Percentiles rank a stretch among this genome's conserved stretches.
phyloP scores from a whole-genome alignment of 2,888 invertebrate genomes.

The Psylliodes chrysocephalus region DNA sequence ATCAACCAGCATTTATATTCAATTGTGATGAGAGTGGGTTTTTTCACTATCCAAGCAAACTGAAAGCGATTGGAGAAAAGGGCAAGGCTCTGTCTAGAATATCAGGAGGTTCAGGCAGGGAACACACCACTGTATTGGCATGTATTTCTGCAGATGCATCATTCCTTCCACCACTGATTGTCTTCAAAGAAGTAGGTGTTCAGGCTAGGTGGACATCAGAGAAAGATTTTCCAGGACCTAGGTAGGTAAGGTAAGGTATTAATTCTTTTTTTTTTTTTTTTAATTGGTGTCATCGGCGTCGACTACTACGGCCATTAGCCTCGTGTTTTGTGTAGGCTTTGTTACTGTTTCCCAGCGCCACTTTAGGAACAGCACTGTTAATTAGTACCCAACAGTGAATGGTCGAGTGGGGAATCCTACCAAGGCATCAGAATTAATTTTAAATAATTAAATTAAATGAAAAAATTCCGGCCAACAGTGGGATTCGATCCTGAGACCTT shows the following conservation, averaged over 20 bases:
- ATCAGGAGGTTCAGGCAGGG: slow-evolving; percentile 48
- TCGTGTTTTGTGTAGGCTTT: too few relatives aligned
- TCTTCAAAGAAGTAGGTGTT: slow-evolving; percentile 49
- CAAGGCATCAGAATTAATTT: too few relatives aligned
- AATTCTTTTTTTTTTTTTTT: too few relatives aligned
- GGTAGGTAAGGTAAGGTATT: neutral
- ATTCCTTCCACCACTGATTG: slow-evolving; percentile 47
- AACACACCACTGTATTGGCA: slow-evolving; percentile 48
- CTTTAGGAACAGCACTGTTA: too few relatives aligned
- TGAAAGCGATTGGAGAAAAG: slow-evolving; percentile 46
- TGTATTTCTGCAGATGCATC: slow-evolving; percentile 46
- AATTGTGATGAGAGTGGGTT: slow-evolving; percentile 50
- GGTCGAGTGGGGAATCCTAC: too few relatives aligned
- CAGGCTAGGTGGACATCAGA: slow-evolving; percentile 45
- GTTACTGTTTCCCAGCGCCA: too few relatives aligned
- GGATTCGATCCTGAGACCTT: too few relatives aligned
- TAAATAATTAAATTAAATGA: too few relatives aligned
- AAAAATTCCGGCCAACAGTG: too few relatives aligned
- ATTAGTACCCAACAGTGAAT: too few relatives aligned
- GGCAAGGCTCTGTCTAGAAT: slow-evolving; percentile 43
- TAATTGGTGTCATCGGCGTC: too few relatives aligned
- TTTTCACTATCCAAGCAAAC: slow-evolving; percentile 42
- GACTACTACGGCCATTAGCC: too few relatives aligned
- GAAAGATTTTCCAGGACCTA: slow-evolving; percentile 35
- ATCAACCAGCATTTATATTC: slow-evolving; percentile 38